Evolutionary conservation across 2,113 vertebrate genomes (phyloP).

Genomic region (Canis aureus): DNA sequence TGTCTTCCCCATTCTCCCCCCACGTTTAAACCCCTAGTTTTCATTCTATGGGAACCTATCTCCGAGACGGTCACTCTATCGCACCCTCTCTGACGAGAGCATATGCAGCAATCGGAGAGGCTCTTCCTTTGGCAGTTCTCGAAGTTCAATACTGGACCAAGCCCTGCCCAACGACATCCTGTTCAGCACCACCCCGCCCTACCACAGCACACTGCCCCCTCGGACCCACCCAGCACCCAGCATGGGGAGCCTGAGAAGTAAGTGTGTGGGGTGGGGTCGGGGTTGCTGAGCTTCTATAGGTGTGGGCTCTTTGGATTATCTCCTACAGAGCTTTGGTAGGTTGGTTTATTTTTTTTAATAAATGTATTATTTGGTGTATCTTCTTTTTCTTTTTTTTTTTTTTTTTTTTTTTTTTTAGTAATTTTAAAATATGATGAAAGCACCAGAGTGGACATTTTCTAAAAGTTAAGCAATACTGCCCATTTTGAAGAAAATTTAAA

Average conservation of each 20-base stretch:
- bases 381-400: not conserved
- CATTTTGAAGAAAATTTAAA: not conserved
- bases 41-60: constrained; percentile 91
- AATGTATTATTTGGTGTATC: not conserved
- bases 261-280: constrained; percentile 81
- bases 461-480: not conserved
- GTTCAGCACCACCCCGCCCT: constrained; percentile 96
- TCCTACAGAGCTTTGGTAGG: too few species aligned
- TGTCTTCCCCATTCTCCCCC: not conserved
- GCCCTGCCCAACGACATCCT: constrained; percentile 96
- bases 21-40: constrained; percentile 85
- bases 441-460: not conserved
- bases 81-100: constrained; percentile 97
- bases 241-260: constrained; percentile 93
- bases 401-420: not conserved
- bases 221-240: constrained; percentile 90
- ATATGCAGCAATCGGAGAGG: constrained; percentile 95
- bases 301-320: fast-evolving
- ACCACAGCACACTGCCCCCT: constrained; percentile 94
- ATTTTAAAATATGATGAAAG: not conserved
- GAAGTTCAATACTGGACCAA: constrained; percentile 96
- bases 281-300: not conserved
- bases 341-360: not conserved
- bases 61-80: constrained; percentile 92
- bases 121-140: constrained; percentile 94